Conservation (phyloP, 2,888 invertebrate genomes). For the Dione vanillae region DNA sequence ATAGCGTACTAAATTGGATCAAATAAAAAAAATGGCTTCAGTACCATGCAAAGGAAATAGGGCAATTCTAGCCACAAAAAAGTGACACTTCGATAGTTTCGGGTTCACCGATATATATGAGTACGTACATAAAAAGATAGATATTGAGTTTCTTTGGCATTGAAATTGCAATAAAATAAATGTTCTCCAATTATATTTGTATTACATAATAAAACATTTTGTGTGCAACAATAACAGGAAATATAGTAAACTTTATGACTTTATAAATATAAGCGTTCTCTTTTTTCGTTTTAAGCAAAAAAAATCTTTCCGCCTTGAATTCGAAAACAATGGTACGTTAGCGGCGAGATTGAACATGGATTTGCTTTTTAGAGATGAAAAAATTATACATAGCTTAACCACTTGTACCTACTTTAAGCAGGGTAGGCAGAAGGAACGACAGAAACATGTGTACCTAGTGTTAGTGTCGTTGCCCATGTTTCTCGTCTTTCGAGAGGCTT, state of each 20-base stretch:
- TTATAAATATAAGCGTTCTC: not conserved
- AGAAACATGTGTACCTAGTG: too few relatives aligned
- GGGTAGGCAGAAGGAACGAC: too few relatives aligned
- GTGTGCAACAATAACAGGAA: not conserved
- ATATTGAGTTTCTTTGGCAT: constrained; percentile 22
- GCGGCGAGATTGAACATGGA: not conserved
- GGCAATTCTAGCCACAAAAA: constrained; percentile 4
- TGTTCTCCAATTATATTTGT: constrained; percentile 4
- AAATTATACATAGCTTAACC: too few relatives aligned
- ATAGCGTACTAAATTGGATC: too few relatives aligned
- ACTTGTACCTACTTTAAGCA: too few relatives aligned
- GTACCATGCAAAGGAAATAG: not conserved
- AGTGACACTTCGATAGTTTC: constrained; percentile 5
- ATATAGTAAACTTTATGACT: not conserved
- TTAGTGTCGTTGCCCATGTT: too few relatives aligned
- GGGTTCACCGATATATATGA: constrained; percentile 1
- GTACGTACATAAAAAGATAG: not conserved
- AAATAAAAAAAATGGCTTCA: not conserved
- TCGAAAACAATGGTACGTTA: too few relatives aligned
- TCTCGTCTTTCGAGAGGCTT: too few relatives aligned
- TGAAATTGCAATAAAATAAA: constrained; percentile 20
- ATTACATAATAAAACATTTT: not conserved
- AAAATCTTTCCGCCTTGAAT: too few relatives aligned
- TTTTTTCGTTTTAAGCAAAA: not conserved
- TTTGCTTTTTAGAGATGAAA: too few relatives aligned